Evolutionary conservation across 1,140 invertebrate species (phyloP).

Genomic region (Conopomorpha cramerella): DNA sequence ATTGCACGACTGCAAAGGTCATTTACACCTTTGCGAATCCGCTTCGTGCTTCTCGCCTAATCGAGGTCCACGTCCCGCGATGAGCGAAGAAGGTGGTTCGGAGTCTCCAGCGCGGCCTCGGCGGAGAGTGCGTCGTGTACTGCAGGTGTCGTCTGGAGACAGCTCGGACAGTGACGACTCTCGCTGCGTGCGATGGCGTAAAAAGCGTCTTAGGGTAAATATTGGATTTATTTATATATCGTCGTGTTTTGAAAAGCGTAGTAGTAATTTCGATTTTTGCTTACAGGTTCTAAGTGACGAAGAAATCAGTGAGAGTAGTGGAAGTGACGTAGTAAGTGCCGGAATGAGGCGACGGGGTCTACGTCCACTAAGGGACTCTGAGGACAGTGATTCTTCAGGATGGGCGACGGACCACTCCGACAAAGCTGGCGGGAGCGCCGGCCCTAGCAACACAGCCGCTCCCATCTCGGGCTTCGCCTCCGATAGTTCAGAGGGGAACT

Average conservation of each 20-base stretch:
- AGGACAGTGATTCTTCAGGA: constrained; percentile 41
- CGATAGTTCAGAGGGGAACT: constrained; percentile 71
- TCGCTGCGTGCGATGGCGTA: constrained; percentile 25
- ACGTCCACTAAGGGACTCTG: constrained; percentile 33
- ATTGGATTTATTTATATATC: constrained; percentile 1
- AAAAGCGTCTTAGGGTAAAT: constrained; percentile 43
- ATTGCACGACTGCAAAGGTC: constrained; percentile 31
- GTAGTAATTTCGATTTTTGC: too few species aligned
- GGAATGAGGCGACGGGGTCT: constrained; percentile 20
- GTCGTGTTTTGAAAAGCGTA: not conserved
- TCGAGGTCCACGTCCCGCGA: constrained; percentile 25
- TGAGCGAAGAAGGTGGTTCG: constrained; percentile 45
- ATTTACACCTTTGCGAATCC: constrained; percentile 46
- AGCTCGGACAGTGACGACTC: constrained; percentile 42
- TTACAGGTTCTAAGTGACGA: constrained; percentile 42
- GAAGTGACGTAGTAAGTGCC: constrained; percentile 22
- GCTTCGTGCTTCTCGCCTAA: constrained; percentile 47
- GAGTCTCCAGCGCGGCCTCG: constrained; percentile 26
- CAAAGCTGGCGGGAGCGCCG: too few species aligned
- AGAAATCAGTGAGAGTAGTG: constrained; percentile 29
- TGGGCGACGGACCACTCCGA: constrained; percentile 16
- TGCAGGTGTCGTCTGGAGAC: constrained; percentile 26
- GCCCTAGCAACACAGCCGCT: not conserved
- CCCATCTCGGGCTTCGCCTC: constrained; percentile 53
- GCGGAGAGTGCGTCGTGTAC: constrained; percentile 28